These are phyloP conservation scores for Ctenochaetus hawaiiensis DNA, from an alignment of 2,797 vertebrate species.

Conservation along the genomic window DNA sequence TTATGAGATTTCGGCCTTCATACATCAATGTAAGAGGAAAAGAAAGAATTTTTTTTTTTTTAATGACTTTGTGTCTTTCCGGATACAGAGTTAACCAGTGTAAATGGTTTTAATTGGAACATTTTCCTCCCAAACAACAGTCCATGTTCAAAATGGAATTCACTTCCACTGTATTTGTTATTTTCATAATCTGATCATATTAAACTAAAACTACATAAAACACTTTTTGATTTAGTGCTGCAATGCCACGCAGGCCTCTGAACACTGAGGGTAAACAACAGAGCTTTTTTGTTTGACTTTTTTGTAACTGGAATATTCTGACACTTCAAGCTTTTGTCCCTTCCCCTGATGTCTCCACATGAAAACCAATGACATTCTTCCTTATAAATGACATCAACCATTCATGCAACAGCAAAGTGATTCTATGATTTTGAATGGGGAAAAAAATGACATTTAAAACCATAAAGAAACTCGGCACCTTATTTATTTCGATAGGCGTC, in stretches of 20 bases:
- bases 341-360: neutral
- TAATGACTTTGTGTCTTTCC: neutral
- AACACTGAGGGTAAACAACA: neutral
- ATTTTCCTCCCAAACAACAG: neutral
- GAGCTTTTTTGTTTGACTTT: neutral
- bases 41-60: neutral
- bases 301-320: neutral
- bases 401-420: neutral
- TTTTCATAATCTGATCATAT: neutral
- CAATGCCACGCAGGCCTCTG: neutral
- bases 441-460: constrained; percentile 17
- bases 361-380: neutral
- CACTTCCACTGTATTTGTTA: neutral
- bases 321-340: neutral
- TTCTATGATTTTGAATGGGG: neutral
- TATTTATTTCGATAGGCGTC: constrained; percentile 78
- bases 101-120: neutral
- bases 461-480: constrained; percentile 50
- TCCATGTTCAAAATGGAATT: neutral
- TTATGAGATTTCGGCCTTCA: neutral
- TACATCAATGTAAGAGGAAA: neutral
- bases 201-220: neutral
- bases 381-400: neutral
- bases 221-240: neutral
- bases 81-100: neutral